Percentiles rank a stretch among this genome's conserved stretches.
These are phyloP conservation scores for Strix aluco DNA, from an alignment of 2,113 vertebrate genomes.

Conservation along the genomic window DNA sequence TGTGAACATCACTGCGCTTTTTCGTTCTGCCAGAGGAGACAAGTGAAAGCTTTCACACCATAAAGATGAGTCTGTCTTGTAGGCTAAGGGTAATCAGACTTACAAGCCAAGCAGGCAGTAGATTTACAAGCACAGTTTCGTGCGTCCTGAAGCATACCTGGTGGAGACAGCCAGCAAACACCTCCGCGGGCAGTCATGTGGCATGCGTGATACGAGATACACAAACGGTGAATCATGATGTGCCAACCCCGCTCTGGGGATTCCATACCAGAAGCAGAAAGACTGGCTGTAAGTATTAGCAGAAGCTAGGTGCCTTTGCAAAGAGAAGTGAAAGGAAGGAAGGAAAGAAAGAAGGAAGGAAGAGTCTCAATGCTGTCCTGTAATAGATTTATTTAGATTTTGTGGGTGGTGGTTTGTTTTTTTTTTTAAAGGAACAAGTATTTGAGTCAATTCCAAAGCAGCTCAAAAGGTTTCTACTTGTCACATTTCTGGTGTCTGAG, in stretches of 20 bases:
- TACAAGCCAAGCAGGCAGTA: background rate
- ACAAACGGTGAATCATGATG: background rate
- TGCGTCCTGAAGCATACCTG: background rate
- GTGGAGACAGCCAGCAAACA: background rate
- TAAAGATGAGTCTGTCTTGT: background rate
- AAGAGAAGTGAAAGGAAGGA: background rate
- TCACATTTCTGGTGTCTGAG: slow-evolving; percentile 44
- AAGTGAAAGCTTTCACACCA: background rate
- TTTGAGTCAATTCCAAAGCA: background rate
- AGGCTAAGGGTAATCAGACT: background rate
- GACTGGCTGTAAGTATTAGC: background rate
- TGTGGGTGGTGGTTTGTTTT: background rate
- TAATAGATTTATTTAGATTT: background rate
- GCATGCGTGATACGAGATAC: fast-evolving
- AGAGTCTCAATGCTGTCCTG: background rate
- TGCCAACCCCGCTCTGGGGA: background rate
- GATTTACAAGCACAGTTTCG: background rate
- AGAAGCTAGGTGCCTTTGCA: background rate
- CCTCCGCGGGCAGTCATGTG: background rate
- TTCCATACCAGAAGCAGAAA: background rate
- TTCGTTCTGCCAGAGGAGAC: background rate
- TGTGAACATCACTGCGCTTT: background rate
- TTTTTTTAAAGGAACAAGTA: background rate
- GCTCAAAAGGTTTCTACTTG: slow-evolving; percentile 28
- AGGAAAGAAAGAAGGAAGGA: background rate